phyloP scores from a whole-genome alignment of 1,140 invertebrate genomes.

The Diprion similis region DNA sequence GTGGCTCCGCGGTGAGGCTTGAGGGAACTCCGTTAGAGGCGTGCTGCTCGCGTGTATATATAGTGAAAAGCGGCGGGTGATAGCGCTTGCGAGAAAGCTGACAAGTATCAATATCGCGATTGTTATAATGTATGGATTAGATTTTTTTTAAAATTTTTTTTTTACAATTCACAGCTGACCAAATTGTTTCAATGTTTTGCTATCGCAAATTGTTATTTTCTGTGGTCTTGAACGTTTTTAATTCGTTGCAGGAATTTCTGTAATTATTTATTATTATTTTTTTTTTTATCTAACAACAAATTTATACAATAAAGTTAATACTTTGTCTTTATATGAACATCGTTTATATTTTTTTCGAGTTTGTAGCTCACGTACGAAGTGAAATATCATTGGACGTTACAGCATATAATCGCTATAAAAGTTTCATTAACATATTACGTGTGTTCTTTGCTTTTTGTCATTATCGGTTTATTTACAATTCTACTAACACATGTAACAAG shows the following conservation, averaged over 20 bases:
- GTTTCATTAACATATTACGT: conserved; percentile 10
- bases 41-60: conserved; percentile 4
- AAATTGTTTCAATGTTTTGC: too few relatives aligned
- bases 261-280: neutral
- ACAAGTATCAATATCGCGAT: too few relatives aligned
- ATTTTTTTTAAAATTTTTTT: too few relatives aligned
- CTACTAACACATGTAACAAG: conserved; percentile 11
- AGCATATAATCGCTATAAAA: too few relatives aligned
- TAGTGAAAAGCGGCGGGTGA: rapidly evolving
- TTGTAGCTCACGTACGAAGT: too few relatives aligned
- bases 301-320: conserved; percentile 17
- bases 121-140: too few relatives aligned
- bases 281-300: conserved; percentile 23
- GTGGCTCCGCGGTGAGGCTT: conserved; percentile 44
- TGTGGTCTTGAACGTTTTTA: neutral
- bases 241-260: conserved; percentile 10
- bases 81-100: conserved; percentile 34
- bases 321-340: neutral
- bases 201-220: neutral
- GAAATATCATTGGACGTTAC: too few relatives aligned
- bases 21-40: conserved; percentile 23
- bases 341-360: too few relatives aligned
- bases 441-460: neutral
- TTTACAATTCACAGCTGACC: too few relatives aligned
- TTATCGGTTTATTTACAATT: neutral